These are phyloP conservation scores for Spodoptera exigua DNA, from an alignment of 2,888 invertebrate species.

Conservation along the genomic window DNA sequence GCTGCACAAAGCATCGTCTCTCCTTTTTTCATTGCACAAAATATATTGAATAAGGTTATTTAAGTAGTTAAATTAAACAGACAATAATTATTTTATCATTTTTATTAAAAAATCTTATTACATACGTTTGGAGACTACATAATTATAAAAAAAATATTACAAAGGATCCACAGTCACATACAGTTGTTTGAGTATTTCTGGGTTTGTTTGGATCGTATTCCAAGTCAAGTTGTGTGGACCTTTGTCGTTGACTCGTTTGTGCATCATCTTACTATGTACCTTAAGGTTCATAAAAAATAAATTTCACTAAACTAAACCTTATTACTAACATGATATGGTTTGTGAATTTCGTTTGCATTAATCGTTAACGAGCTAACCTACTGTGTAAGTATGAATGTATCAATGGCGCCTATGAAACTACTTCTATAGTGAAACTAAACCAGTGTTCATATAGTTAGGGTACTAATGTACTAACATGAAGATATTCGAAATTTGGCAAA, in stretches of 20 bases:
- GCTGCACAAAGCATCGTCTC: too few species aligned
- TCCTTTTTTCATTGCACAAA: too few species aligned
- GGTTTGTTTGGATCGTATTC: slow-evolving; percentile 4
- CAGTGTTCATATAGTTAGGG: slow-evolving; percentile 4
- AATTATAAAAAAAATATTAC: slow-evolving; percentile 49
- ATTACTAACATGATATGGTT: slow-evolving; percentile 82
- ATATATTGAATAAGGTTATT: not conserved
- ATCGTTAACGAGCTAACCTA: slow-evolving; percentile 51
- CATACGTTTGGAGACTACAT: slow-evolving; percentile 48
- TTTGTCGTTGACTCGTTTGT: slow-evolving; percentile 54
- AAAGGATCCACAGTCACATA: slow-evolving; percentile 44
- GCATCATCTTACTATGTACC: slow-evolving; percentile 59
- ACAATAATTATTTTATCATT: slow-evolving; percentile 17
- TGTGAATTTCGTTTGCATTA: slow-evolving; percentile 65
- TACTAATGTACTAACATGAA: slow-evolving; percentile 32
- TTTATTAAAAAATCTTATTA: slow-evolving; percentile 58
- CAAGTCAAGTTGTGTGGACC: slow-evolving; percentile 37
- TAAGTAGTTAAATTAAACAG: slow-evolving; percentile 14
- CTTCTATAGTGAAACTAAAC: too few species aligned
- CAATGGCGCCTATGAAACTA: slow-evolving; percentile 2
- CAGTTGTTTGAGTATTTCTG: slow-evolving; percentile 14
- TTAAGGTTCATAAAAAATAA: slow-evolving; percentile 65
- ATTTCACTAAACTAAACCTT: slow-evolving; percentile 65
- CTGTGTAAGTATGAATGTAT: slow-evolving; percentile 23
- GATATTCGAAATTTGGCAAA: slow-evolving; percentile 55